These are phyloP conservation scores for Myrmecophaga tridactyla DNA, from an alignment of 2,113 vertebrate genomes.

Conservation along the genomic window DNA sequence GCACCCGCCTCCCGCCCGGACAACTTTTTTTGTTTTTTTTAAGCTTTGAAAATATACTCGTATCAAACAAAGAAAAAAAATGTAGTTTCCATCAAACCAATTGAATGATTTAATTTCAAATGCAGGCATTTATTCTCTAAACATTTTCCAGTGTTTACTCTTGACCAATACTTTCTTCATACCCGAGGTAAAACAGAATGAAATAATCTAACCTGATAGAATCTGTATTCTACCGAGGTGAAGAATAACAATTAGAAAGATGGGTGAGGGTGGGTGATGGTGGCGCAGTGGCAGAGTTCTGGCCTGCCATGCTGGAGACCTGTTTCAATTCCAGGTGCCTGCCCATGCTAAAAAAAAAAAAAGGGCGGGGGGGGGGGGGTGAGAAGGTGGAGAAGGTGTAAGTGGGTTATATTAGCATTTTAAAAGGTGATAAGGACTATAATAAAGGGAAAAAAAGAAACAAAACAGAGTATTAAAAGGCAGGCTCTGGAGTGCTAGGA, in stretches of 20 bases:
- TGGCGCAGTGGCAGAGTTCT: too few species aligned
- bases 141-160: not conserved
- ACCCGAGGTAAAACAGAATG: not conserved
- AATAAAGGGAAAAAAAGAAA: too few species aligned
- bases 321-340: too few species aligned
- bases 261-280: too few species aligned
- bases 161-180: not conserved
- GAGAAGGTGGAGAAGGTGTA: too few species aligned
- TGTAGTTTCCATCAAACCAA: not conserved
- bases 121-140: not conserved
- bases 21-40: too few species aligned
- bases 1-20: too few species aligned
- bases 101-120: constrained; percentile 18
- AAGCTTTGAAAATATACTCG: not conserved
- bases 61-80: not conserved
- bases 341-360: too few species aligned
- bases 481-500: not conserved
- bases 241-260: not conserved
- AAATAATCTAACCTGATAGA: not conserved
- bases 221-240: not conserved
- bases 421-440: not conserved
- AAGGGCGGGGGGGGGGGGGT: too few species aligned
- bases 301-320: too few species aligned
- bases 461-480: not conserved
- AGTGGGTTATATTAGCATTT: too few species aligned